Base-by-base conservation (phyloP, 2,113 vertebrate species). In the Thamnaconus septentrionalis region DNA sequence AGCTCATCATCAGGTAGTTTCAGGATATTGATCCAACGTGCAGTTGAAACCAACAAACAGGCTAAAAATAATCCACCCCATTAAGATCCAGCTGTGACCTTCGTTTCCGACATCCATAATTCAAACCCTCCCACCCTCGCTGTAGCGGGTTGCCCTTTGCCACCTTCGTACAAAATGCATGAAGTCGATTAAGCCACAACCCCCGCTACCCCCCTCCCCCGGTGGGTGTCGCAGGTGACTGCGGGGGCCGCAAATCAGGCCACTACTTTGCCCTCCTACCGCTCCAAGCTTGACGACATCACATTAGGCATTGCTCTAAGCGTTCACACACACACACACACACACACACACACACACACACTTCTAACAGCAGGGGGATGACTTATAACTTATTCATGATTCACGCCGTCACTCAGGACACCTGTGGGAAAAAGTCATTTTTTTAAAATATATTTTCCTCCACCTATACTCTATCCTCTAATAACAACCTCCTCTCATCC, bases 381-480 rank as follows among this genome's bases (percentile, higher is more conserved):
- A 53, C 75, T 75, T 78, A 85, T 89, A 71, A 87, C 73, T 86
- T 82, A 88, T 87, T 89, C 84, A 88, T 88, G 66, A 64, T 70
- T 83, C 75, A 72, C 47, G 5, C 78, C 1, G 66, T 69, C 76
- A 71, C 67, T 67, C 6, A 2, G 64, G 68, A 75, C 76, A 84
- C 78, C 73, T 83, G 18, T 31, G 78, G 76, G 71, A 66, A 68
- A 62, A 77, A 80, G 71, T 79, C 67, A 47, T 69, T 78, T 69
- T 61, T 73, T 73, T 41, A 31, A 31, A 31, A 31, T 31, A 31
- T 31, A 31, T 31, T 31, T 31, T 31, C 18, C 18, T 31, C 18
- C 18, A 1, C 18, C 18, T 31, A 31, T 31, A 1, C 18, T 31
- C 18, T 31, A 31, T 31, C 18, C 18, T 31, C 18, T 31, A 31